Evolutionary conservation across 2,113 vertebrate genomes (phyloP).

Genomic region (Ictidomys tridecemlineatus): DNA sequence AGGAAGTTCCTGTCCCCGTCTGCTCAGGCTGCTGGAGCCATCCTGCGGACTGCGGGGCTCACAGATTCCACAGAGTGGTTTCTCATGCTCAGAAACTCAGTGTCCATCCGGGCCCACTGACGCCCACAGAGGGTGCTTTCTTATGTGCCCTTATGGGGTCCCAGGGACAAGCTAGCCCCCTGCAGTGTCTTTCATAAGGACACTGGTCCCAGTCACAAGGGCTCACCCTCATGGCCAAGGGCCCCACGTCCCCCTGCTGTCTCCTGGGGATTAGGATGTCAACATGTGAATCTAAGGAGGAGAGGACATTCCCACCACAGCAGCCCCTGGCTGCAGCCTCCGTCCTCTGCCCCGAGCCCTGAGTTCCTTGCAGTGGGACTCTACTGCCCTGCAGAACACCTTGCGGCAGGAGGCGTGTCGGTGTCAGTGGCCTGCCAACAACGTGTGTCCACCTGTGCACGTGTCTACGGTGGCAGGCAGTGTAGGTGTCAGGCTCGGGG

Average conservation of each 20-base stretch:
- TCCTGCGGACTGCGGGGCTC: not conserved
- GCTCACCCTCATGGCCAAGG: too few relatives aligned
- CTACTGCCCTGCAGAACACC: not conserved
- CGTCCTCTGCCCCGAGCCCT: not conserved
- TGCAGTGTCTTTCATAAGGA: not conserved
- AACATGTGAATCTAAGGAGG: not conserved
- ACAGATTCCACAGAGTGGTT: not conserved
- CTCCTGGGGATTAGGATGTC: not conserved
- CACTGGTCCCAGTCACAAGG: not conserved
- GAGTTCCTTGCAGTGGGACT: not conserved
- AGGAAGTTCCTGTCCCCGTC: not conserved
- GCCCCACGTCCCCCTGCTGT: not conserved
- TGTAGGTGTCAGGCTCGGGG: not conserved
- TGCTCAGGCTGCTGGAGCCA: not conserved
- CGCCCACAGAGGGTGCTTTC: too few relatives aligned
- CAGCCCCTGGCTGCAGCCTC: not conserved
- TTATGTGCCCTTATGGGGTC: not conserved
- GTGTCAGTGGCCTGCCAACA: fast-evolving
- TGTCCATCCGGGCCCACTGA: not conserved
- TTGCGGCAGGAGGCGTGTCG: too few relatives aligned
- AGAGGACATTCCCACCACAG: not conserved
- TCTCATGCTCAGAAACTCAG: not conserved
- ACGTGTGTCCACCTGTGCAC: not conserved
- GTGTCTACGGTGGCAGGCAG: not conserved
- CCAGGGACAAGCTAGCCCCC: not conserved